These are phyloP conservation scores for Tribolium castaneum DNA, from an alignment of 1,140 invertebrate species.

Conservation along the genomic window DNA sequence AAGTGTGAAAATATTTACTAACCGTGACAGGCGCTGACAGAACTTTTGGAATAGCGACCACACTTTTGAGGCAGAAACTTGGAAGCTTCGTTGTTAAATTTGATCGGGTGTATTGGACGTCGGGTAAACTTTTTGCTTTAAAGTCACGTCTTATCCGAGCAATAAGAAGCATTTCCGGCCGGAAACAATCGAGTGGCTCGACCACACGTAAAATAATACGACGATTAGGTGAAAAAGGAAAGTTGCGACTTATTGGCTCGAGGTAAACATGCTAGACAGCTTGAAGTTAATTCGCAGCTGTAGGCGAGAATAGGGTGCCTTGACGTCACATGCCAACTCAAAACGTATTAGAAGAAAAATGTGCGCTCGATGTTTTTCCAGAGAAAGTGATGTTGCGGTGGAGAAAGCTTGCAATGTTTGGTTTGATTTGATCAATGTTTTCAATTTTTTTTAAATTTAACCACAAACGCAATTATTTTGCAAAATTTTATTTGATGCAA, in stretches of 20 bases:
- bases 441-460: no score
- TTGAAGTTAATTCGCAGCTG: constrained; percentile 17
- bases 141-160: background rate
- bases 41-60: background rate
- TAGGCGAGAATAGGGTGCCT: constrained; percentile 2
- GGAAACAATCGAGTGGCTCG: constrained; percentile 10
- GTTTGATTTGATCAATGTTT: no score
- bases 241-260: constrained; percentile 11
- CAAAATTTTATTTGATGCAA: no score
- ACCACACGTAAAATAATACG: constrained; percentile 19
- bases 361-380: background rate
- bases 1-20: background rate
- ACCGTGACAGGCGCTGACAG: background rate
- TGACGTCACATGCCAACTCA: constrained; percentile 21
- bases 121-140: background rate
- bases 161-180: constrained; percentile 1
- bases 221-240: constrained; percentile 20
- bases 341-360: constrained; percentile 22
- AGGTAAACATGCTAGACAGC: constrained; percentile 24
- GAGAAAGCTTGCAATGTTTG: background rate
- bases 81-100: background rate
- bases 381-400: background rate
- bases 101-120: background rate
- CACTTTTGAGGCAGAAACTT: background rate
- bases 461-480: no score